phyloP scores from a whole-genome alignment of 2,113 vertebrate genomes.

The Montifringilla adamsi region DNA sequence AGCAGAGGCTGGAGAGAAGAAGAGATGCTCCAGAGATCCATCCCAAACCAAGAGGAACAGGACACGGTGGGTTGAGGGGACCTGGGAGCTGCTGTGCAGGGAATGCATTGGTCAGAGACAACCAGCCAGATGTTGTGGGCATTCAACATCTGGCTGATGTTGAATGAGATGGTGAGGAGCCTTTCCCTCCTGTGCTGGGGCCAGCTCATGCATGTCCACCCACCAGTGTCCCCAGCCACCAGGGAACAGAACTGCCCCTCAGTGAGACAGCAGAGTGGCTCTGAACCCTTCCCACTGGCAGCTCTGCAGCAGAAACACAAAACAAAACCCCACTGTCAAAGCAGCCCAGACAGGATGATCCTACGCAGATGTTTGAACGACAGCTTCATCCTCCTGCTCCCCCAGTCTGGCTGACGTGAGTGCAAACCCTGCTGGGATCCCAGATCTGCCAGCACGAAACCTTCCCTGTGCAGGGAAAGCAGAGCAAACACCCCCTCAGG shows the following conservation, averaged over 20 bases:
- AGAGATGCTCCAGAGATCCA: background rate
- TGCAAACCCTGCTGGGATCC: background rate
- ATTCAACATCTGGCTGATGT: background rate
- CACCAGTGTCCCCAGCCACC: background rate
- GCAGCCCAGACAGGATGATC: constrained; percentile 9
- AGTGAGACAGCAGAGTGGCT: background rate
- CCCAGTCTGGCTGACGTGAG: background rate
- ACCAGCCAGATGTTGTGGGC: background rate
- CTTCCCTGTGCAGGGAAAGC: rapidly evolving
- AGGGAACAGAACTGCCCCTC: rapidly evolving
- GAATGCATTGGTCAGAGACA: background rate
- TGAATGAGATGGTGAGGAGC: background rate
- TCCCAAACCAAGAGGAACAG: rapidly evolving
- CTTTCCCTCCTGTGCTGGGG: background rate
- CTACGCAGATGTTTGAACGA: background rate
- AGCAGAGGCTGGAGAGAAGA: background rate
- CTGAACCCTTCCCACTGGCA: background rate
- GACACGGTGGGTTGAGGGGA: rapidly evolving
- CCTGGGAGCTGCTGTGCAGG: background rate
- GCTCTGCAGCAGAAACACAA: background rate
- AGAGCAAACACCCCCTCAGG: background rate
- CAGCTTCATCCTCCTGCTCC: background rate
- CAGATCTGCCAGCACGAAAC: background rate
- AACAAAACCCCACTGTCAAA: background rate
- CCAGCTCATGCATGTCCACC: background rate